Conservation (phyloP, 2,113 vertebrate species). For the Rattus rattus region DNA sequence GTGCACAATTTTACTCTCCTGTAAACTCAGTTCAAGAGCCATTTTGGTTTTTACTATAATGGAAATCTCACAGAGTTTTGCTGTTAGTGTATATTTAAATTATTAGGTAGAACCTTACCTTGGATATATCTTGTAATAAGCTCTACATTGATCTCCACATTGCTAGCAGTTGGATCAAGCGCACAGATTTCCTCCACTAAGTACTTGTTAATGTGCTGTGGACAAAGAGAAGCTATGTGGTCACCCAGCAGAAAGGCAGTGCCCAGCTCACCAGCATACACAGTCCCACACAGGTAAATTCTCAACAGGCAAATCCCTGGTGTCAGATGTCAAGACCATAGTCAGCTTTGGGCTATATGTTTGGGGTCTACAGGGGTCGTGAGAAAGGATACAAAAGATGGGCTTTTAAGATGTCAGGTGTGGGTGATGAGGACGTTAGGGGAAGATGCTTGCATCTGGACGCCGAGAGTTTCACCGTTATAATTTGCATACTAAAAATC, state of each 20-base stretch:
- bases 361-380: not conserved
- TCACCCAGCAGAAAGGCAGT: not conserved
- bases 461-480: not conserved
- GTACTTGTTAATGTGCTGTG: conserved; percentile 85
- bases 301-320: not conserved
- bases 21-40: conserved; percentile 3
- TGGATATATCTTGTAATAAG: conserved; percentile 77
- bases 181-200: conserved; percentile 84
- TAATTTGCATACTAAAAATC: not conserved
- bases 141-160: conserved; percentile 76
- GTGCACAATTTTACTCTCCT: not conserved
- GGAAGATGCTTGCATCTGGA: conserved; percentile 34
- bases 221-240: conserved; percentile 27
- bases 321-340: not conserved
- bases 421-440: not conserved
- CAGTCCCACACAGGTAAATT: not conserved
- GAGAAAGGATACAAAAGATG: not conserved
- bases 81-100: conserved; percentile 28
- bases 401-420: not conserved
- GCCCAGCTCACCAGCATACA: not conserved
- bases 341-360: not conserved
- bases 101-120: conserved; percentile 81
- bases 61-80: not conserved
- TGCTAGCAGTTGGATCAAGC: conserved; percentile 87
- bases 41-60: conserved; percentile 6